Percentiles rank a stretch among this genome's conserved stretches.
phyloP scores from a whole-genome alignment of 2,888 invertebrate species.

The Cataglyphis cursor region DNA sequence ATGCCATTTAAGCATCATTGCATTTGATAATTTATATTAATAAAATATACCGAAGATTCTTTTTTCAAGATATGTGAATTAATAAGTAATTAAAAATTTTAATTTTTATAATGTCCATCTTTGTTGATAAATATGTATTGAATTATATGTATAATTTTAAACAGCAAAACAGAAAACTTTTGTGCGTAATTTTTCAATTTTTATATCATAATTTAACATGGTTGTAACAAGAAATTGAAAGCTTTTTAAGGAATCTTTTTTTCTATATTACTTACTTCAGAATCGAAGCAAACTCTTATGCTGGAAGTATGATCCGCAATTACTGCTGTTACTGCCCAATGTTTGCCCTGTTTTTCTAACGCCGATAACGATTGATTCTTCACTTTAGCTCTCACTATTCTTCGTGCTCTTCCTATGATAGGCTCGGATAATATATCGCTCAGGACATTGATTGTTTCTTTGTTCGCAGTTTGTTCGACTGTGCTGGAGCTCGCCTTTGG shows the following conservation, averaged over 20 bases:
- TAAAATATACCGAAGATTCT: not conserved
- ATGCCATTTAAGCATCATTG: not conserved
- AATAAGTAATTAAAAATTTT: not conserved
- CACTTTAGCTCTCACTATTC: conserved; percentile 88
- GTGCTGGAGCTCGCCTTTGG: conserved; percentile 36
- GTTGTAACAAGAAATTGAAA: not conserved
- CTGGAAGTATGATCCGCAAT: conserved; percentile 89
- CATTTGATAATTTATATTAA: not conserved
- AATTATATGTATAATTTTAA: not conserved
- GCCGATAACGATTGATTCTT: conserved; percentile 88
- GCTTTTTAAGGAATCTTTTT: not conserved
- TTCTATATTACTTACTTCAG: conserved; percentile 85
- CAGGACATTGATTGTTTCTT: conserved; percentile 74
- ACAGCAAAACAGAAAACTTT: not conserved
- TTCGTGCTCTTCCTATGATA: conserved; percentile 58
- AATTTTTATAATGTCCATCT: not conserved
- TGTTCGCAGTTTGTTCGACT: conserved; percentile 15
- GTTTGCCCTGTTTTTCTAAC: conserved; percentile 87
- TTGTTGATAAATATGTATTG: not conserved
- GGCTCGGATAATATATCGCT: conserved; percentile 73
- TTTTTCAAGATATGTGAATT: not conserved
- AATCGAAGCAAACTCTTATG: conserved; percentile 88
- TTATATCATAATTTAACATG: conserved; percentile 34
- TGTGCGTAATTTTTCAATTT: not conserved
- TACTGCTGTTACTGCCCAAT: conserved; percentile 88